Evolutionary conservation across 2,888 invertebrate species (phyloP), one percentile per base, ranked within the genome.

Genomic region (Hoplodrina blanda): DNA sequence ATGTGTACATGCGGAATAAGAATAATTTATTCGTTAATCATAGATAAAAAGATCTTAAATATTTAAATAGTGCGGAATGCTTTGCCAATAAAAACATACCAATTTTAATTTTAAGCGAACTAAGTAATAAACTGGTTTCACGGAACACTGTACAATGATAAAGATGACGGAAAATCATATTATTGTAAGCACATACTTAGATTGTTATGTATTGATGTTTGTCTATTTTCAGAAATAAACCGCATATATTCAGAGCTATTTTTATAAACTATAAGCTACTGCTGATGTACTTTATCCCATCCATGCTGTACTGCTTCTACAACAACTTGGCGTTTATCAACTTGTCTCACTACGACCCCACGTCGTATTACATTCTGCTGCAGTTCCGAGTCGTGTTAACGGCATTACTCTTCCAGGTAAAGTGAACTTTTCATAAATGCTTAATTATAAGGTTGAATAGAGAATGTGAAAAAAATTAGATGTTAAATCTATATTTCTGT

Each of bases 291-390:
- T 98, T 99, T 93, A 97, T 99, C 78, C 99, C 99, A 54, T 98
- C 99, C 0, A 96, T 98, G 87, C 94, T 99, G 65, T 99, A 99
- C 91, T 99, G 99, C 87, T 96, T 99, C 63, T 99, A 99, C 96
- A 99, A 99, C 91, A 99, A 99, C 95, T 96, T 99, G 87, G 97
- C 99, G 44, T 99, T 99, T 94, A 96, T 98, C 63, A 99, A 99
- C 95, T 96, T 99, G 85, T 97, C 98, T 15, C 97, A 97, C 65
- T 99, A 99, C 94, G 99, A 99, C 92, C 99, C 99, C 1, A 99
- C 99, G 0, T 99, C 99, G 0, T 99, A 99, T 91, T 99, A 98
- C 91, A 96, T 99, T 69, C 93, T 99, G 55, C 95, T 99, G 10
- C 99, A 99, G 91, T 97, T 99, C 82, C 96, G 99, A 86, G 99